Percentiles rank a stretch among this genome's conserved stretches.
These are phyloP conservation scores for Pampus argenteus DNA, from an alignment of 2,797 vertebrate species.

Conservation along the genomic window DNA sequence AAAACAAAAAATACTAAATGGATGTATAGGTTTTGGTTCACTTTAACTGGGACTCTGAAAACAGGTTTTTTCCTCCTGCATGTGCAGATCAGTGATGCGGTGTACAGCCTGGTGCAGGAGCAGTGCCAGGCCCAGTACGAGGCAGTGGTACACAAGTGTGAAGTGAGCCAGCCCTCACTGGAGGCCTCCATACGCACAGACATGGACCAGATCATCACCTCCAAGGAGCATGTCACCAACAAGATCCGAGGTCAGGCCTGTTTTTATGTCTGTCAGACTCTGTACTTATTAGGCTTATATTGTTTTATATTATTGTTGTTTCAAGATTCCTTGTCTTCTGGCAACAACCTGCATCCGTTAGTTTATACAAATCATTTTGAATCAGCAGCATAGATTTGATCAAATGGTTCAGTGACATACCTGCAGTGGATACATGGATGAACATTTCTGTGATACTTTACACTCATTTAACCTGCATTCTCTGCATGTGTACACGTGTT, in stretches of 20 bases:
- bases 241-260: constrained; percentile 86
- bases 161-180: constrained; percentile 83
- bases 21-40: not conserved
- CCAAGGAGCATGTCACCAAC: constrained; percentile 94
- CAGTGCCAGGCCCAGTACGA: constrained; percentile 87
- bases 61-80: constrained; percentile 10
- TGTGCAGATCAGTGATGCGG: constrained; percentile 89
- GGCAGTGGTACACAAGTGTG: constrained; percentile 79
- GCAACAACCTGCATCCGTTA: too few relatives aligned
- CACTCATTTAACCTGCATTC: too few relatives aligned
- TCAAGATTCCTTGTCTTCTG: too few relatives aligned
- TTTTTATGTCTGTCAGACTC: too few relatives aligned
- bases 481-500: too few relatives aligned
- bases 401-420: too few relatives aligned
- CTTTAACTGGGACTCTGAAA: not conserved
- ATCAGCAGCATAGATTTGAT: too few relatives aligned
- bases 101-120: constrained; percentile 90
- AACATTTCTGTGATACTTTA: too few relatives aligned
- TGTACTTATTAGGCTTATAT: too few relatives aligned
- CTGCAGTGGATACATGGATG: too few relatives aligned
- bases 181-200: constrained; percentile 91
- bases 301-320: too few relatives aligned
- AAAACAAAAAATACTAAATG: not conserved
- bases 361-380: too few relatives aligned
- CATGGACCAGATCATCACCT: constrained; percentile 98